Percentiles rank a stretch among this genome's conserved stretches.
Evolutionary conservation across 1,140 invertebrate species (phyloP).

Genomic region (Philopotamus ludificatus): DNA sequence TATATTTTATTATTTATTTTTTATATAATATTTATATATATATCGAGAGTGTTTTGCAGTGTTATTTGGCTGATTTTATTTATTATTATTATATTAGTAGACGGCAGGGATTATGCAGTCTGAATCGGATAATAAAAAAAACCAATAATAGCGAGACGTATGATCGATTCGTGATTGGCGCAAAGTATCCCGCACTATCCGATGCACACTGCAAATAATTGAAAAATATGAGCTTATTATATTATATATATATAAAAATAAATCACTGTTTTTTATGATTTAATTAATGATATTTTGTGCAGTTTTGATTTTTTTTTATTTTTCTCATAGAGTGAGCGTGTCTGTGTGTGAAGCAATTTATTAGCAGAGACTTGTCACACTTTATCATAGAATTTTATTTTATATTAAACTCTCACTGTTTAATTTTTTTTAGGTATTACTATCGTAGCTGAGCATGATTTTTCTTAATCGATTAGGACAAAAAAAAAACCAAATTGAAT

Average conservation of each 20-base stretch:
- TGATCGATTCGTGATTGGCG: neutral
- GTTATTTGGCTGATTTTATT: conserved; percentile 35
- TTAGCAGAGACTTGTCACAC: neutral
- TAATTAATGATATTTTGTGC: conserved; percentile 12
- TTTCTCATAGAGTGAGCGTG: conserved; percentile 15
- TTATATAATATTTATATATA: conserved; percentile 4
- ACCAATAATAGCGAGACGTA: neutral
- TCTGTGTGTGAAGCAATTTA: neutral
- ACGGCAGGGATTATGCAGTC: neutral
- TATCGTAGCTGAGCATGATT: conserved; percentile 15
- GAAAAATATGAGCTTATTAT: neutral
- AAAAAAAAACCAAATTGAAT: no score
- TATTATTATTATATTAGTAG: conserved; percentile 27
- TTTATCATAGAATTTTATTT: no score
- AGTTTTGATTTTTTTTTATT: conserved; percentile 6
- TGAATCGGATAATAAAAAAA: conserved; percentile 19
- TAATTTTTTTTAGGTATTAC: neutral
- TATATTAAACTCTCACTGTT: neutral
- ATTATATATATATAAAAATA: no score
- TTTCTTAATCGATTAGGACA: neutral
- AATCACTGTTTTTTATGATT: neutral
- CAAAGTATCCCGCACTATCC: no score
- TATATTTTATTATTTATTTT: conserved; percentile 31
- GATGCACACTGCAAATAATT: no score
- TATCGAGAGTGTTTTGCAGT: conserved; percentile 37